A percentile compares a stretch with the other conserved stretches of the same genome.
phyloP scores from a whole-genome alignment of 1,140 invertebrate species.

The Berghia stephanieae region DNA sequence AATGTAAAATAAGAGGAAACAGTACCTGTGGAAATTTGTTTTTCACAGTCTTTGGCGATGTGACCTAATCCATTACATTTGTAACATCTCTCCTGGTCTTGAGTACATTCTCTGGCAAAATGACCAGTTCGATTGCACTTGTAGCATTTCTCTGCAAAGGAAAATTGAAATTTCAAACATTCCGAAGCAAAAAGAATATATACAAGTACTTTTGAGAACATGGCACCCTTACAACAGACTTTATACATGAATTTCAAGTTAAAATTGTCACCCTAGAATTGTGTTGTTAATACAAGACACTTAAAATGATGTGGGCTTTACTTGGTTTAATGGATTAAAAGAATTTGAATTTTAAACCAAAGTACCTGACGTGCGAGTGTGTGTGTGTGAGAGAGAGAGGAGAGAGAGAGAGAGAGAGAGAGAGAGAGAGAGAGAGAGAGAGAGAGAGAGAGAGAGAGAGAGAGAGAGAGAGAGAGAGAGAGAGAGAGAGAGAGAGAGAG shows the following conservation, averaged over 20 bases:
- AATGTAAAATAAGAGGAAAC: too few species aligned
- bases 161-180: slow-evolving; percentile 6
- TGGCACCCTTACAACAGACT: neutral
- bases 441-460: too few species aligned
- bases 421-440: too few species aligned
- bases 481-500: too few species aligned
- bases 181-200: neutral
- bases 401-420: too few species aligned
- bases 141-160: slow-evolving; percentile 62
- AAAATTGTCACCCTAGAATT: neutral
- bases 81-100: slow-evolving; percentile 75
- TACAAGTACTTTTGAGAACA: neutral
- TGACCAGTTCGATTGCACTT: slow-evolving; percentile 68
- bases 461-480: too few species aligned
- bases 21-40: slow-evolving; percentile 57
- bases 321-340: neutral
- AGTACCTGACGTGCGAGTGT: too few species aligned
- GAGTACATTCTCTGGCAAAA: slow-evolving; percentile 70
- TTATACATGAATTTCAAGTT: neutral
- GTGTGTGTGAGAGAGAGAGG: too few species aligned
- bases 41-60: slow-evolving; percentile 85
- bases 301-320: neutral
- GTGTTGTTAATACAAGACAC: neutral
- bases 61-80: slow-evolving; percentile 94
- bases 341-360: neutral